Conservation (phyloP, 1,140 invertebrate genomes). For the Tyrophagus putrescentiae region DNA sequence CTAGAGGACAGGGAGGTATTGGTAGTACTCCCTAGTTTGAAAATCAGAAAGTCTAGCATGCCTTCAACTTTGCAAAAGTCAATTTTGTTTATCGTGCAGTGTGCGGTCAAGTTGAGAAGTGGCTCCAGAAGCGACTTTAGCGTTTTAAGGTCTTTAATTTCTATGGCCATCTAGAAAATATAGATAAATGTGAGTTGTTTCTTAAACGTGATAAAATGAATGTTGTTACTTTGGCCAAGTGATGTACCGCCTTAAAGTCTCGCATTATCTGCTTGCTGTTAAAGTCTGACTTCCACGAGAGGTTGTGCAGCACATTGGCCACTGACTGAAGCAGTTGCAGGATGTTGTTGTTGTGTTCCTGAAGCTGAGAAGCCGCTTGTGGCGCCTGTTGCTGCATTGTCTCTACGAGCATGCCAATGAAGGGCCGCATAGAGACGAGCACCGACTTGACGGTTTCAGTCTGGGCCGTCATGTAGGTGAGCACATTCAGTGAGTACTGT, state of each 20-base stretch:
- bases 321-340: slow-evolving; percentile 73
- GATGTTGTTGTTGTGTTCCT: not conserved
- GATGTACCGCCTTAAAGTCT: slow-evolving; percentile 70
- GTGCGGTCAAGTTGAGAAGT: slow-evolving; percentile 86
- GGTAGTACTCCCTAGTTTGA: slow-evolving; percentile 72
- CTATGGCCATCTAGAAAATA: slow-evolving; percentile 53
- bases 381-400: too few relatives aligned
- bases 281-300: slow-evolving; percentile 88
- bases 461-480: slow-evolving; percentile 93
- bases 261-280: slow-evolving; percentile 73
- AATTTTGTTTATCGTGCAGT: slow-evolving; percentile 81
- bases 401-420: slow-evolving; percentile 73
- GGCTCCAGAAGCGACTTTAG: slow-evolving; percentile 88
- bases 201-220: too few relatives aligned
- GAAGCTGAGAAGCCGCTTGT: too few relatives aligned
- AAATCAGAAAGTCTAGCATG: slow-evolving; percentile 71
- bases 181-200: slow-evolving; percentile 1
- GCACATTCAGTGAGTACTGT: slow-evolving; percentile 82
- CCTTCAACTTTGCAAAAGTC: slow-evolving; percentile 81
- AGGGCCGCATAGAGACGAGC: slow-evolving; percentile 72
- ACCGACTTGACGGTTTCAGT: slow-evolving; percentile 87
- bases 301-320: slow-evolving; percentile 77
- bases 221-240: slow-evolving; percentile 41
- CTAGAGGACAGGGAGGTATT: too few relatives aligned
- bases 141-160: slow-evolving; percentile 77